Percentiles rank a stretch among this genome's conserved stretches.
phyloP scores from a whole-genome alignment of 2,113 vertebrate genomes.

The Entelurus aequoreus region DNA sequence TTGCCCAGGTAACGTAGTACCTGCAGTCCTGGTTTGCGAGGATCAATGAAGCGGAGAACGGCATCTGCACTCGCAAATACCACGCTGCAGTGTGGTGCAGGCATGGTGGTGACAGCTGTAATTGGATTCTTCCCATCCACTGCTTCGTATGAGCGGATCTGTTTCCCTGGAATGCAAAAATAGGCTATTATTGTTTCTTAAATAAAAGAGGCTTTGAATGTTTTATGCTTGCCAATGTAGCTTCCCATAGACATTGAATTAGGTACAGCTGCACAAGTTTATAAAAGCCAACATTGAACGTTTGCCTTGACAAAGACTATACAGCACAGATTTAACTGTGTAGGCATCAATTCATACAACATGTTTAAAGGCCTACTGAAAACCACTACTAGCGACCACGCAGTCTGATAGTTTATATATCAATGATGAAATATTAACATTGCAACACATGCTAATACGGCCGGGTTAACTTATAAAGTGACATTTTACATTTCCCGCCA shows the following conservation, averaged over 20 bases:
- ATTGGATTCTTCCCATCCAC: conserved; percentile 88
- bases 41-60: conserved; percentile 91
- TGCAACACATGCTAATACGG: no score
- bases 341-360: no score
- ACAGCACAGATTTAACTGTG: not conserved
- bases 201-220: no score
- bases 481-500: no score
- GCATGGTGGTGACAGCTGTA: conserved; percentile 91
- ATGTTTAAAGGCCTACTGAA: no score
- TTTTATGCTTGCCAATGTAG: not conserved
- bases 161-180: conserved; percentile 73
- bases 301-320: not conserved
- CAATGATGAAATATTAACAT: no score
- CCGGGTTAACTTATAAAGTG: no score
- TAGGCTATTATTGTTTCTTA: not conserved
- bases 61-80: conserved; percentile 90
- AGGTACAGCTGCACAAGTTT: not conserved
- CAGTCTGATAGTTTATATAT: no score
- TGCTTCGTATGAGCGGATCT: conserved; percentile 83
- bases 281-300: no score
- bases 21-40: conserved; percentile 92
- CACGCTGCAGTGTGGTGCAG: conserved; percentile 86
- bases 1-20: conserved; percentile 62
- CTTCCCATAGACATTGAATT: not conserved
- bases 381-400: no score